phyloP scores from a whole-genome alignment of 2,797 vertebrate species.

The Microctenopoma steveboyesi region DNA sequence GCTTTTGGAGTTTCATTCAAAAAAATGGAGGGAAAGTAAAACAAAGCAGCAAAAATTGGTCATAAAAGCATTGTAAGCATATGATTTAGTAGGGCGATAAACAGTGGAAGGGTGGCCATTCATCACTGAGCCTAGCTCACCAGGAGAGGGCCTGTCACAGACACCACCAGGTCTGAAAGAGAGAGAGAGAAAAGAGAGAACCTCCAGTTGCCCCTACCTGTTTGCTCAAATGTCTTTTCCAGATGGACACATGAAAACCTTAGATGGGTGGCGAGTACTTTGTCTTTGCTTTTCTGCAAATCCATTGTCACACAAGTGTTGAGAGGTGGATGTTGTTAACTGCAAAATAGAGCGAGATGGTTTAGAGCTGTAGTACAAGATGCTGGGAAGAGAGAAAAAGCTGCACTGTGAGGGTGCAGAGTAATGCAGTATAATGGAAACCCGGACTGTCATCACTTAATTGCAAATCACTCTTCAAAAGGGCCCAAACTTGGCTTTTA shows the following conservation, averaged over 20 bases:
- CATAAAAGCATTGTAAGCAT: conserved; percentile 85
- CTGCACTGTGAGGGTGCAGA: conserved; percentile 10
- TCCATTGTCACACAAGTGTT: conserved; percentile 51
- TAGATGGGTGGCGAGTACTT: conserved; percentile 56
- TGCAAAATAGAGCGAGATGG: conserved; percentile 37
- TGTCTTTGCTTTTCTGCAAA: conserved; percentile 48
- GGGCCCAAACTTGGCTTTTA: neutral
- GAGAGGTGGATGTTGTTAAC: conserved; percentile 52
- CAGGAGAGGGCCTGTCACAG: conserved; percentile 82
- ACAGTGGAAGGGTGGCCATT: conserved; percentile 84
- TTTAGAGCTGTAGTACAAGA: conserved; percentile 29
- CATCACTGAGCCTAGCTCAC: conserved; percentile 83
- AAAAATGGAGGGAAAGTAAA: conserved; percentile 72
- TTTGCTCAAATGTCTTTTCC: conserved; percentile 77
- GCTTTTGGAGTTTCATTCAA: conserved; percentile 76
- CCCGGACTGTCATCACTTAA: neutral
- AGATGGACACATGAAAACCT: conserved; percentile 68
- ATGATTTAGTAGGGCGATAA: conserved; percentile 88
- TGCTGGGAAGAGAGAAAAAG: conserved; percentile 31
- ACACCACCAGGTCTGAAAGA: conserved; percentile 75
- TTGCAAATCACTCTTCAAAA: conserved; percentile 17
- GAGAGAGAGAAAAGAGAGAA: conserved; percentile 37
- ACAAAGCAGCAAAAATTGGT: conserved; percentile 84
- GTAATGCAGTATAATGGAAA: conserved; percentile 5
- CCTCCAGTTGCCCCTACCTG: conserved; percentile 66